Percentiles rank a stretch among this genome's conserved stretches.
Conservation (phyloP, 2,113 vertebrate genomes). For the Pseudorectes ferrugineus region DNA sequence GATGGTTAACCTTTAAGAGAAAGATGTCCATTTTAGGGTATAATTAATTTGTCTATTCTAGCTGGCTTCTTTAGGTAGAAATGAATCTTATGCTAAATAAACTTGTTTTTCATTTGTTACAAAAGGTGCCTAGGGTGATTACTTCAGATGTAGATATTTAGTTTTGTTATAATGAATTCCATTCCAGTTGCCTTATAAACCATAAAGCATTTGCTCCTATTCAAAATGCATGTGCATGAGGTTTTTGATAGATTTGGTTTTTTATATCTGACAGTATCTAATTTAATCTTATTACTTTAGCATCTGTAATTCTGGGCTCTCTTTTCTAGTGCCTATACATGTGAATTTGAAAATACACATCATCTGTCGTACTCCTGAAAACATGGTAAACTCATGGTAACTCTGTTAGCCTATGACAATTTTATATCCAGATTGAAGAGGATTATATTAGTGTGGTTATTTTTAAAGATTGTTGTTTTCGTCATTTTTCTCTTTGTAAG, state of each 20-base stretch:
- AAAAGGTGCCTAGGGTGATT: neutral
- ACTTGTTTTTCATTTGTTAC: neutral
- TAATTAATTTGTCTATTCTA: neutral
- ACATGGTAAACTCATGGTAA: neutral
- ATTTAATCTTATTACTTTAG: neutral
- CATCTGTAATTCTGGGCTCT: neutral
- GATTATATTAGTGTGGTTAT: neutral
- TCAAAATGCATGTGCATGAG: neutral
- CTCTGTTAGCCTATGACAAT: neutral
- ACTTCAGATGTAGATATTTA: neutral
- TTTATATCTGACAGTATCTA: neutral
- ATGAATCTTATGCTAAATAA: neutral
- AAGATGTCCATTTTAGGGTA: neutral
- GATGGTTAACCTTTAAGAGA: neutral
- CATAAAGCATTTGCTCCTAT: neutral
- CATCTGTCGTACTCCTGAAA: neutral
- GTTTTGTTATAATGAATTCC: neutral
- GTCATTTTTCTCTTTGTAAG: neutral
- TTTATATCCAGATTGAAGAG: neutral
- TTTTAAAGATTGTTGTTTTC: neutral
- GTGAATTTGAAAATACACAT: neutral
- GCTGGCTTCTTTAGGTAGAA: neutral
- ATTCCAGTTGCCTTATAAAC: neutral
- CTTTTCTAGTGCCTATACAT: neutral
- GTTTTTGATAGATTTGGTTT: neutral